phyloP scores from a whole-genome alignment of 2,797 vertebrate genomes.

The Lithobates pipiens region DNA sequence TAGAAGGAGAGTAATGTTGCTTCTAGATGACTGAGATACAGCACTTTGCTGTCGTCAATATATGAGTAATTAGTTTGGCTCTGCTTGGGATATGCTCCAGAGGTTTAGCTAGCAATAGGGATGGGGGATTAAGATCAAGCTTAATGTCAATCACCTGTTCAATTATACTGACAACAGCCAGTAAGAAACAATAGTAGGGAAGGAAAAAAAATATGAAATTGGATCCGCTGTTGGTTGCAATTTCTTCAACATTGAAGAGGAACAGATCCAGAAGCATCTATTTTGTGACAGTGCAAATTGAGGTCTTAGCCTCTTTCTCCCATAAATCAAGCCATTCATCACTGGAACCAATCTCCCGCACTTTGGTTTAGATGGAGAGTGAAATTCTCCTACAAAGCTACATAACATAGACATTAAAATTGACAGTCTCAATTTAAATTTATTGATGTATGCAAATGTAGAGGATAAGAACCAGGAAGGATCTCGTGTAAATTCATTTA shows the following conservation, averaged over 20 bases:
- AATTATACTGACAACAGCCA: slow-evolving; percentile 50
- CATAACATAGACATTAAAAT: slow-evolving; percentile 50
- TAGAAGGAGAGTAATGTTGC: slow-evolving; percentile 43
- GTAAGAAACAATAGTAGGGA: slow-evolving; percentile 48
- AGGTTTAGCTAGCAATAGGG: slow-evolving; percentile 53
- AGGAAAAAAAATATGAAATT: slow-evolving; percentile 43
- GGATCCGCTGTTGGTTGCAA: slow-evolving; percentile 46
- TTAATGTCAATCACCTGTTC: slow-evolving; percentile 50
- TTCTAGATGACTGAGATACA: slow-evolving; percentile 26
- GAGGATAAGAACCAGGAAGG: background rate
- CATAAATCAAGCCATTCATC: slow-evolving; percentile 55
- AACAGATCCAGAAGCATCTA: slow-evolving; percentile 50
- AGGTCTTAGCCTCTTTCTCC: slow-evolving; percentile 53
- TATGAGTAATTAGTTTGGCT: slow-evolving; percentile 54
- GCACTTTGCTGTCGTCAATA: slow-evolving; percentile 38
- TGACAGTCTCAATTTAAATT: slow-evolving; percentile 49
- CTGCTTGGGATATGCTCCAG: slow-evolving; percentile 43
- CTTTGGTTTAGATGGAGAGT: slow-evolving; percentile 43
- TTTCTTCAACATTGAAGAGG: slow-evolving; percentile 32
- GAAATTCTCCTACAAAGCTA: slow-evolving; percentile 45
- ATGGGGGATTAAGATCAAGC: slow-evolving; percentile 52
- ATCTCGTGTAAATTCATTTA: slow-evolving; percentile 6
- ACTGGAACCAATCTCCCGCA: slow-evolving; percentile 47
- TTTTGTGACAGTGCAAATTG: slow-evolving; percentile 54
- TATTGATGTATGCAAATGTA: slow-evolving; percentile 53